These are phyloP conservation scores for Oreochromis spilurus DNA, from an alignment of 2,113 vertebrate species.

Conservation along the genomic window DNA sequence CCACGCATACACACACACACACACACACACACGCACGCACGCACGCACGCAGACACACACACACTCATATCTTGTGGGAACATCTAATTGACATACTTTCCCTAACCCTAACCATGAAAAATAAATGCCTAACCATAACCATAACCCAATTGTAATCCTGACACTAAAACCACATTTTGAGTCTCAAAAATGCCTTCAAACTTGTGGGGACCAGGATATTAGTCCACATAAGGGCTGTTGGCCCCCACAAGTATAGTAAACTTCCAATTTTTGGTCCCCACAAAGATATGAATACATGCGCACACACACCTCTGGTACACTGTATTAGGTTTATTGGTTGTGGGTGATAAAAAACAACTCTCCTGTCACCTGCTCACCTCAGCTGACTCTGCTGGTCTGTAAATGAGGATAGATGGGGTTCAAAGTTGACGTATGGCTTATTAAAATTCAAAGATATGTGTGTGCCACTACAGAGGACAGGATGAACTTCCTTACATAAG, in stretches of 20 bases:
- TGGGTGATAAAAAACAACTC: neutral
- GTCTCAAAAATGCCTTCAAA: neutral
- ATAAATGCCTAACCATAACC: fast-evolving
- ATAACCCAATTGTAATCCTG: neutral
- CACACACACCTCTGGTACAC: neutral
- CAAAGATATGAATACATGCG: neutral
- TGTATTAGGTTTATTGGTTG: neutral
- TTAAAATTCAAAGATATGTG: constrained; percentile 34
- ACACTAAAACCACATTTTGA: neutral
- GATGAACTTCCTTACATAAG: constrained; percentile 36
- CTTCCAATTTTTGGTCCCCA: neutral
- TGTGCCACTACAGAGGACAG: neutral
- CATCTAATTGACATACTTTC: neutral
- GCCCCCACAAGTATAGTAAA: neutral
- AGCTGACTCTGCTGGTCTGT: neutral
- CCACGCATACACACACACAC: too few species aligned
- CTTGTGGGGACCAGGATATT: neutral
- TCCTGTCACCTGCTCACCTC: neutral
- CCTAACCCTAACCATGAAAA: neutral
- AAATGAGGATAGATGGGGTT: neutral
- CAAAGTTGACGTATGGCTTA: constrained; percentile 43
- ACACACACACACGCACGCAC: neutral
- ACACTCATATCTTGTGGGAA: neutral
- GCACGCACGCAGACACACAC: neutral
- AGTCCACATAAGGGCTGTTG: neutral